phyloP scores from a whole-genome alignment of 2,113 vertebrate genomes.

The Phrynosoma platyrhinos region DNA sequence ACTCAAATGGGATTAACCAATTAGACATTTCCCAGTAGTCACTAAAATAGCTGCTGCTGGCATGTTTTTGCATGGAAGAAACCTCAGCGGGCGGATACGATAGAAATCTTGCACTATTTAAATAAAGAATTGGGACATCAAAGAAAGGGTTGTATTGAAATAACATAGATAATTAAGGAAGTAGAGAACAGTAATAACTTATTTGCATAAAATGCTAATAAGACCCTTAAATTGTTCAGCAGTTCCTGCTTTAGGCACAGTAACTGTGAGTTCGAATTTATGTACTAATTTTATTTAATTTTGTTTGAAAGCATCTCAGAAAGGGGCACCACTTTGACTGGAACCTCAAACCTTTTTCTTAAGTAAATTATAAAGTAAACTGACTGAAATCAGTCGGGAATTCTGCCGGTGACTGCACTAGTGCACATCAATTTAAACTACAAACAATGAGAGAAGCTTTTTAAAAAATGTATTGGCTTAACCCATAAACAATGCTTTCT shows the following conservation, averaged over 20 bases:
- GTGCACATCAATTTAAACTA: neutral
- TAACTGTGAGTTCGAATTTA: slow-evolving; percentile 80
- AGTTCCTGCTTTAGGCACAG: slow-evolving; percentile 83
- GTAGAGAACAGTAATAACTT: slow-evolving; percentile 95
- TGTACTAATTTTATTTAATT: slow-evolving; percentile 81
- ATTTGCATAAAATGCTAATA: slow-evolving; percentile 99
- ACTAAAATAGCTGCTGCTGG: slow-evolving; percentile 92
- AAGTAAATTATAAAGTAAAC: neutral
- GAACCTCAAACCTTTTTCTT: slow-evolving; percentile 21
- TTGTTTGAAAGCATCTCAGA: slow-evolving; percentile 55
- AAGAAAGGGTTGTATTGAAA: slow-evolving; percentile 96
- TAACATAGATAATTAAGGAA: slow-evolving; percentile 99
- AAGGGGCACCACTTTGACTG: slow-evolving; percentile 40
- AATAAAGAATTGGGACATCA: slow-evolving; percentile 99
- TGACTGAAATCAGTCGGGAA: slow-evolving; percentile 17
- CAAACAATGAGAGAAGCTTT: slow-evolving; percentile 14
- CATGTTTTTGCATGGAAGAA: slow-evolving; percentile 97
- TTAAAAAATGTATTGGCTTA: neutral
- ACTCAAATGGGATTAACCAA: slow-evolving; percentile 90
- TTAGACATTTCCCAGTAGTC: slow-evolving; percentile 93
- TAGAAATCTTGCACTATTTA: slow-evolving; percentile 97
- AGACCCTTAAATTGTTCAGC: slow-evolving; percentile 92
- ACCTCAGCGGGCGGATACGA: slow-evolving; percentile 91
- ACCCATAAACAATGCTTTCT: neutral
- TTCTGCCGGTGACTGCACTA: neutral